A percentile compares a stretch with the other conserved stretches of the same genome.
phyloP scores from a whole-genome alignment of 2,113 vertebrate genomes.

The cattle (Bos taurus) region ARS-UCD2.0 NC_037344.1:9319501-9320000 shows the following conservation, averaged over 20 bases:
- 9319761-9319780: not conserved
- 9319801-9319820: not conserved
- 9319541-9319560: not conserved
- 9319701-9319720: not conserved
- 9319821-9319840: not conserved
- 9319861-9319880: not conserved
- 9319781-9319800: not conserved
- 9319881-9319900: not conserved
- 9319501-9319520: not conserved
- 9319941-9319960: not conserved
- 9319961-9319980: not conserved
- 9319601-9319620: not conserved
- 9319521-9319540: not conserved
- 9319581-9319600: not conserved
- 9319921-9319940: not conserved
- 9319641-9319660: not conserved
- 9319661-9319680: not conserved
- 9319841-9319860: not conserved
- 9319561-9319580: not conserved
- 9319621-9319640: not conserved
- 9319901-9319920: not conserved
- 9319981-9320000: not conserved
- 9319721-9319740: not conserved
- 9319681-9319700: slow-evolving; percentile 11
- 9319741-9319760: not conserved